Percentiles rank a stretch among this genome's conserved stretches.
phyloP scores from a whole-genome alignment of 2,888 invertebrate genomes.

The Pelosia muscerda region DNA sequence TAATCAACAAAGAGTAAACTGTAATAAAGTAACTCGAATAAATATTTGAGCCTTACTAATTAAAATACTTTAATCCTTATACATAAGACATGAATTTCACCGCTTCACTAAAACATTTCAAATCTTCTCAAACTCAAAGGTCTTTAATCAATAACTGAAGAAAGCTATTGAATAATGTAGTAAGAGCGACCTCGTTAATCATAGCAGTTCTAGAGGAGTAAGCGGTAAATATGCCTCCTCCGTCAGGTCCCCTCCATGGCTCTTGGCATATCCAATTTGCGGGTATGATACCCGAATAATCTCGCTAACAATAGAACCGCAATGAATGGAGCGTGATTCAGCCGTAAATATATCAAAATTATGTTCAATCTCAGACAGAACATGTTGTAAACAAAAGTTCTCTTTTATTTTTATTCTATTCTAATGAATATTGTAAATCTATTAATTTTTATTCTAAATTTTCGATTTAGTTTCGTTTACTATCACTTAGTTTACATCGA shows the following conservation, averaged over 20 bases:
- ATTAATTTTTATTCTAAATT: not conserved
- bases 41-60: not conserved
- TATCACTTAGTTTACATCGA: not conserved
- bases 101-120: slow-evolving; percentile 7
- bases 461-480: slow-evolving; percentile 41
- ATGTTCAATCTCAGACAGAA: slow-evolving; percentile 32
- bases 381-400: slow-evolving; percentile 40
- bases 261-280: slow-evolving; percentile 69
- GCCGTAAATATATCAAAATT: slow-evolving; percentile 52
- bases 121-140: slow-evolving; percentile 10
- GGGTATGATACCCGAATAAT: slow-evolving; percentile 63
- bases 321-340: slow-evolving; percentile 47
- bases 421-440: slow-evolving; percentile 10
- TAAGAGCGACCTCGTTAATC: slow-evolving; percentile 42
- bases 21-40: not conserved
- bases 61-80: not conserved
- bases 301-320: slow-evolving; percentile 56
- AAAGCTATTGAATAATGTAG: slow-evolving; percentile 24
- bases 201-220: slow-evolving; percentile 40
- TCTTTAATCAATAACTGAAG: slow-evolving; percentile 28
- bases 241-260: slow-evolving; percentile 38
- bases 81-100: not conserved
- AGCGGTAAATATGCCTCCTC: slow-evolving; percentile 50
- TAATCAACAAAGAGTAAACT: too few relatives aligned
- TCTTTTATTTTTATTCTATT: slow-evolving; percentile 33